Percentiles rank a stretch among this genome's conserved stretches.
phyloP scores from a whole-genome alignment of 2,113 vertebrate genomes.

The Pontoporia blainvillei region DNA sequence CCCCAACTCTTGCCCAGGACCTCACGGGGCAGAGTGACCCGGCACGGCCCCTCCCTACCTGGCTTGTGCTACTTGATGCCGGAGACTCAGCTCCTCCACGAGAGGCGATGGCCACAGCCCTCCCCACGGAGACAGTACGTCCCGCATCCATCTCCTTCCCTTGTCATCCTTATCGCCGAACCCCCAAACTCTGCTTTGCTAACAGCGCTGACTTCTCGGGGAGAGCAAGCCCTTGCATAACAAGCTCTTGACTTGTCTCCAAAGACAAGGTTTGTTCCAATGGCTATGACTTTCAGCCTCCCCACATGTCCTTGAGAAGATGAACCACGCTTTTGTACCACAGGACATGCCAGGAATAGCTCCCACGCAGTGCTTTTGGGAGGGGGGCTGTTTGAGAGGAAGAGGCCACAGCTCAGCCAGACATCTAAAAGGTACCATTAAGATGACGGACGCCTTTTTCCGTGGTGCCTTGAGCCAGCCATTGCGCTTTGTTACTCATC shows the following conservation, averaged over 20 bases:
- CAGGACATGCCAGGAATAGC: conserved; percentile 82
- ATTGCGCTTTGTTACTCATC: conserved; percentile 73
- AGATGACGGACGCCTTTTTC: conserved; percentile 80
- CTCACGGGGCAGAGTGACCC: not conserved
- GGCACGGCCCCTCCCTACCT: not conserved
- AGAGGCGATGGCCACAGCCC: not conserved
- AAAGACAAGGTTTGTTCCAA: conserved; percentile 74
- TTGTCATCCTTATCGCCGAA: conserved; percentile 69
- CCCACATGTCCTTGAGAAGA: conserved; percentile 76
- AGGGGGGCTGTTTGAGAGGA: conserved; percentile 40
- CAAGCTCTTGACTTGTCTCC: conserved; percentile 68
- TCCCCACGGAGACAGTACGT: not conserved
- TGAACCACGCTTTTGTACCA: conserved; percentile 77
- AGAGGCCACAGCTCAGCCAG: conserved; percentile 60
- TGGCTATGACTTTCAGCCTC: conserved; percentile 79
- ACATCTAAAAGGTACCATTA: conserved; percentile 74
- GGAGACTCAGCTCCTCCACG: not conserved
- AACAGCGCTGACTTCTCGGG: conserved; percentile 58
- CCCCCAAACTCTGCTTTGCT: conserved; percentile 54
- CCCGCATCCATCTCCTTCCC: conserved; percentile 51
- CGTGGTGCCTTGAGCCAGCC: conserved; percentile 74
- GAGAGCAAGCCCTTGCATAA: conserved; percentile 65
- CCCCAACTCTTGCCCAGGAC: not conserved
- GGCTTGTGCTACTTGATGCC: conserved; percentile 35
- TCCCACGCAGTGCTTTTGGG: conserved; percentile 76